Conservation (phyloP, 2,113 vertebrate species). For the Canis aureus region DNA sequence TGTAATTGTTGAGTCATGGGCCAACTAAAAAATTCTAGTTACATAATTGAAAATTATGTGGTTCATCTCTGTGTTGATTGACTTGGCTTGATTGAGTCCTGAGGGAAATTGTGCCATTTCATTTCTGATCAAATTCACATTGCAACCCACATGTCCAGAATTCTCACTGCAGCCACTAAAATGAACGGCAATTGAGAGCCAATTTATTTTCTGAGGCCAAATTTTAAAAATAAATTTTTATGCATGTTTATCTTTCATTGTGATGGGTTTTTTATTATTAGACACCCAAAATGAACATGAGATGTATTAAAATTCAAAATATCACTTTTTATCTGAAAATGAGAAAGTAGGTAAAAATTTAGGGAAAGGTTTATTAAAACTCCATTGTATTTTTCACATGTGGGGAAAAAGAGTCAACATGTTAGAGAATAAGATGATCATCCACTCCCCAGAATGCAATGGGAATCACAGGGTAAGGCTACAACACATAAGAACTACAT, state of each 20-base stretch:
- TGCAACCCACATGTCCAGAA: neutral
- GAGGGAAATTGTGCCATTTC: neutral
- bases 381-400: constrained; percentile 59
- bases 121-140: constrained; percentile 54
- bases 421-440: constrained; percentile 64
- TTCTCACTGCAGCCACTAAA: neutral
- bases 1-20: constrained; percentile 3
- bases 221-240: constrained; percentile 50
- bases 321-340: constrained; percentile 58
- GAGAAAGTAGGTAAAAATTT: constrained; percentile 49
- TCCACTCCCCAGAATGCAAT: constrained; percentile 52
- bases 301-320: neutral
- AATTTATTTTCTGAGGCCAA: constrained; percentile 48
- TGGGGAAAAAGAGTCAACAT: constrained; percentile 62
- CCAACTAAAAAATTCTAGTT: constrained; percentile 44
- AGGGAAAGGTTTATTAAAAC: constrained; percentile 66
- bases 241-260: constrained; percentile 50
- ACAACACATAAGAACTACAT: constrained; percentile 6
- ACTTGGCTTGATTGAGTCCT: constrained; percentile 9
- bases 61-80: constrained; percentile 26
- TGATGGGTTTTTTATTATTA: constrained; percentile 64
- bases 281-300: neutral
- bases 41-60: constrained; percentile 41
- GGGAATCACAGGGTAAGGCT: neutral
- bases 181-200: constrained; percentile 13